Base-by-base conservation (phyloP, 2,888 invertebrate genomes). In the Tenthredo mesomela region DNA sequence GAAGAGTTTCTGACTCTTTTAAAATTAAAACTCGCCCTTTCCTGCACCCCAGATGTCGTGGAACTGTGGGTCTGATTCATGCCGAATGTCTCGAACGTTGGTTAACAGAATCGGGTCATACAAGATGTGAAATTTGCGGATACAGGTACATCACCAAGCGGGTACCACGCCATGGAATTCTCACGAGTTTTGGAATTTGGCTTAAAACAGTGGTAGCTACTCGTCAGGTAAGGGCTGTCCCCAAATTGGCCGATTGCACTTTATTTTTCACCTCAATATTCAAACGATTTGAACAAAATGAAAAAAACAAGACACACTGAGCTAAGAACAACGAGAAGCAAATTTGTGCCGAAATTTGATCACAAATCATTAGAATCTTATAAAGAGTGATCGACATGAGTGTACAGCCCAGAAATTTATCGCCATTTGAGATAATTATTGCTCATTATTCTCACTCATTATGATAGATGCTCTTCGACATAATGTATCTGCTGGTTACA, bases 51-150 rank as follows among this genome's bases (percentile, higher is more conserved):
- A 92, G 93, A 87, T 95, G 95, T 90, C 92, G 93, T 47, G 95
- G 95, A 18, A 93, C 94, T 1, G 93, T 95, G 86, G 95, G 94
- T 6, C 89, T 94, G 73, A 93, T 95, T 40, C 95, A 95, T 90
- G 91, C 93, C 18, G 93, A 94, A 82, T 95, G 95, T 87, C 92
- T 95, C 85, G 95, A 95, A 89, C 93, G 93, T 82, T 95, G 95
- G 95, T 92, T 95, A 29, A 94, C 94, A 33, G 94, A 94, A 88
- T 94, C 94, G n/a, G 94, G 94, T 43, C 92, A 93, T 86, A 92
- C 93, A 47, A 91, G 91, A 85, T 95, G 95, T 91, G 95, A 95
- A 90, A 93, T 95, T 67, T 95, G 95, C 91, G 93, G 94, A 82
- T 94, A 94, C 89, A 91, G 92, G 47, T 95, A 94, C 88, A 89